Evolutionary conservation across 2,797 vertebrate species (phyloP).

Genomic region (Phrynocephalus vlangalii): DNA sequence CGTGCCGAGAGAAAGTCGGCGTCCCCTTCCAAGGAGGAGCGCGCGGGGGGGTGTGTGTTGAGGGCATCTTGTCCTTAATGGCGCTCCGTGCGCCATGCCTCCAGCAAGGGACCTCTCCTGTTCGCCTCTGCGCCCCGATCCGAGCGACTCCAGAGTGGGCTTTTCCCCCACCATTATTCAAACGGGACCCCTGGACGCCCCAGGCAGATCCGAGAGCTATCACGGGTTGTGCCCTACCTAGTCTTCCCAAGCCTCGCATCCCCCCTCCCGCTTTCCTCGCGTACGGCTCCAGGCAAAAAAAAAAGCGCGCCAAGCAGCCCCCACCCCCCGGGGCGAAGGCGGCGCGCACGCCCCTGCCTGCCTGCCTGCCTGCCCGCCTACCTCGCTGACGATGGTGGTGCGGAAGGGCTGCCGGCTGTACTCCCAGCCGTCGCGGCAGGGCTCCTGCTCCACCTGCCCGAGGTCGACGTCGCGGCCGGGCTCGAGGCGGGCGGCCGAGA

Average conservation of each 20-base stretch:
- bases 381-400: conserved; percentile 85
- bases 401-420: conserved; percentile 81
- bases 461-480: conserved; percentile 86
- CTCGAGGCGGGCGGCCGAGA: conserved; percentile 80
- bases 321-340: conserved; percentile 36
- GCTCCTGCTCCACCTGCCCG: conserved; percentile 79
- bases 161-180: too few species aligned
- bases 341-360: conserved; percentile 27
- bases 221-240: background rate
- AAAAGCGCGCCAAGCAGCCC: conserved; percentile 70
- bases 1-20: background rate
- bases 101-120: background rate
- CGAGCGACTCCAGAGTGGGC: background rate
- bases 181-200: too few species aligned
- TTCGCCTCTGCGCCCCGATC: background rate
- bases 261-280: too few species aligned
- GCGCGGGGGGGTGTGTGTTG: too few species aligned
- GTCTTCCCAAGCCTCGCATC: too few species aligned
- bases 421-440: conserved; percentile 85
- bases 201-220: background rate
- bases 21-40: too few species aligned
- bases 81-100: background rate
- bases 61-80: background rate
- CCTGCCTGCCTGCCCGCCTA: conserved; percentile 44
- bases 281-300: too few species aligned